Conservation (phyloP, 2,888 invertebrate genomes). For the Liodrosophila aerea region DNA sequence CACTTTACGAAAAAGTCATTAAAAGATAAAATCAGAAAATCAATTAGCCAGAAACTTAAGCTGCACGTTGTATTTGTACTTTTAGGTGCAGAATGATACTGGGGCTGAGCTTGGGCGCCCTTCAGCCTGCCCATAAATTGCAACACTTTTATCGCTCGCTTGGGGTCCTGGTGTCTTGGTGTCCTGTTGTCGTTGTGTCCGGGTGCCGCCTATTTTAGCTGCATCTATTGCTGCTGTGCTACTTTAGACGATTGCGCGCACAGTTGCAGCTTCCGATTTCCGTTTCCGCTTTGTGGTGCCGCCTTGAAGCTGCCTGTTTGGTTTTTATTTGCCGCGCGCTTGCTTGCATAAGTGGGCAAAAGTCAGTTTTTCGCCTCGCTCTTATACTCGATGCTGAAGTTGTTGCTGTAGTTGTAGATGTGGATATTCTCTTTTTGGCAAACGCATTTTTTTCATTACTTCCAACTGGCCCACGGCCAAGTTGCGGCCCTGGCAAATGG, state of each 20-base stretch:
- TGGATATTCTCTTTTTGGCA: slow-evolving; percentile 66
- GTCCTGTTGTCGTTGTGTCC: slow-evolving; percentile 49
- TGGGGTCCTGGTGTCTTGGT: neutral
- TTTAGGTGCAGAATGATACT: slow-evolving; percentile 15
- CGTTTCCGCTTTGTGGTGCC: slow-evolving; percentile 73
- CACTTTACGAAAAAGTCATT: slow-evolving; percentile 72
- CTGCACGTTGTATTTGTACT: slow-evolving; percentile 32
- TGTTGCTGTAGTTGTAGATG: slow-evolving; percentile 20
- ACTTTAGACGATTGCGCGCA: slow-evolving; percentile 62
- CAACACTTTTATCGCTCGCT: slow-evolving; percentile 72
- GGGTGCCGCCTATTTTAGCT: slow-evolving; percentile 68
- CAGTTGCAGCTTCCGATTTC: slow-evolving; percentile 77
- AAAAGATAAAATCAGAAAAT: slow-evolving; percentile 79
- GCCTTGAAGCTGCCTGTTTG: slow-evolving; percentile 67
- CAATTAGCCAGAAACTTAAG: slow-evolving; percentile 77
- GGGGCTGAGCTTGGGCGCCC: slow-evolving; percentile 51
- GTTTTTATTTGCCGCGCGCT: slow-evolving; percentile 68
- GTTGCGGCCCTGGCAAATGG: slow-evolving; percentile 44
- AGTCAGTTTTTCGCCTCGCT: slow-evolving; percentile 57
- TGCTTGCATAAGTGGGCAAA: slow-evolving; percentile 74
- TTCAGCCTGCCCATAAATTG: slow-evolving; percentile 73
- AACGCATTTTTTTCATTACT: slow-evolving; percentile 75
- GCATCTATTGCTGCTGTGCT: slow-evolving; percentile 35
- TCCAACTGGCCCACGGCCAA: slow-evolving; percentile 67
- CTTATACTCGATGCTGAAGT: slow-evolving; percentile 23